These are phyloP conservation scores for Hassar affinis DNA, from an alignment of 2,113 vertebrate genomes.

Conservation along the genomic window DNA sequence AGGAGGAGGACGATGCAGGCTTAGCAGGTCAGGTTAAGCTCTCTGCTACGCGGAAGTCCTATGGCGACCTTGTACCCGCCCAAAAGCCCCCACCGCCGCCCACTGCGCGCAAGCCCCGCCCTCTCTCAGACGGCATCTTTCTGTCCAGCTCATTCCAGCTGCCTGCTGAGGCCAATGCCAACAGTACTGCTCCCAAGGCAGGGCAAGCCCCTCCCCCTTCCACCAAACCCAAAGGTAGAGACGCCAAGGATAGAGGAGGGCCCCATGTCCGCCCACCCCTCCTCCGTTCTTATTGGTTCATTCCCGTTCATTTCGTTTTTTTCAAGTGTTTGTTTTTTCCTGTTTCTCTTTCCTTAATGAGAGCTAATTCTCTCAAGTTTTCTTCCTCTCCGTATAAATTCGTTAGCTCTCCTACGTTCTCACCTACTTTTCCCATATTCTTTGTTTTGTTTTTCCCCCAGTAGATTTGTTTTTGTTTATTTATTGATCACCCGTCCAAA, in stretches of 20 bases:
- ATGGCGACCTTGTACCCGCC: slow-evolving; percentile 84
- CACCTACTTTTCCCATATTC: slow-evolving; percentile 32
- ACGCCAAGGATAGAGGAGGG: slow-evolving; percentile 61
- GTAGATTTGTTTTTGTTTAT: slow-evolving; percentile 34
- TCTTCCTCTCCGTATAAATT: slow-evolving; percentile 47
- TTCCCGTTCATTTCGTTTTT: slow-evolving; percentile 38
- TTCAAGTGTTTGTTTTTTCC: background rate
- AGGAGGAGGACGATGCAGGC: slow-evolving; percentile 76
- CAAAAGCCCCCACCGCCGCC: slow-evolving; percentile 70
- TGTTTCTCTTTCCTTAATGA: slow-evolving; percentile 47
- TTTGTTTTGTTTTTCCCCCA: slow-evolving; percentile 25
- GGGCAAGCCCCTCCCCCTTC: slow-evolving; percentile 78
- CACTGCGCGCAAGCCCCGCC: slow-evolving; percentile 75
- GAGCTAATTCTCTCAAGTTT: slow-evolving; percentile 50
- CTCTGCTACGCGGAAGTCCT: slow-evolving; percentile 84
- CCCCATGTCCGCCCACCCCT: slow-evolving; percentile 49
- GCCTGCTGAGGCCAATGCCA: slow-evolving; percentile 87
- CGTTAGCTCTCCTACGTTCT: slow-evolving; percentile 41
- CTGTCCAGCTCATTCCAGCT: slow-evolving; percentile 90
- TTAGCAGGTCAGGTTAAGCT: slow-evolving; percentile 95
- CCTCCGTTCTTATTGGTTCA: slow-evolving; percentile 52
- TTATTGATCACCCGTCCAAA: slow-evolving; percentile 39
- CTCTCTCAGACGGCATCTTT: slow-evolving; percentile 89
- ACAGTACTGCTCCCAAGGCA: slow-evolving; percentile 83
- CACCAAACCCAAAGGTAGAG: slow-evolving; percentile 89